Base-by-base conservation (phyloP, 2,797 vertebrate species). In the Molossus molossus region DNA sequence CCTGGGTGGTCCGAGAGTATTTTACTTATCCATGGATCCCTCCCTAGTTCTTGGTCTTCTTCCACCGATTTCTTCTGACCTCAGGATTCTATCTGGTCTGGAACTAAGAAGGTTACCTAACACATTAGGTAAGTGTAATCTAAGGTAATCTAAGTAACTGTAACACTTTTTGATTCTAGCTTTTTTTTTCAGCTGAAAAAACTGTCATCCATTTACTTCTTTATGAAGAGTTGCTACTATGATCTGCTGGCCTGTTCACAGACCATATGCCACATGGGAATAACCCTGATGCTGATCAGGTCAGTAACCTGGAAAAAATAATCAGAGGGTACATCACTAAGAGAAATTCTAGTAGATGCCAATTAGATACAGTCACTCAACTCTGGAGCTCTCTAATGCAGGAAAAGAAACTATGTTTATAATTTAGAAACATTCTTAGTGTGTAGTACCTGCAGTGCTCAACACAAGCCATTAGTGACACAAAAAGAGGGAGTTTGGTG, bases 151-250 rank as follows among this genome's bases (percentile, higher is more conserved):
- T 70, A 84, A 33, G 40, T 87, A 64, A 88, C 76, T 69, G n/a
- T 79, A 33, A 89, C 45, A 29, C 7, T 94, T 90, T 94, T 90
- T 33, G 67, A 87, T 45, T 94, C 55, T 70, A 92, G 69, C 40
- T 77, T 62, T 53, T 83, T 69, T 90, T 85, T 75, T 14, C 73
- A 95, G 50, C 79, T 94, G 75, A 85, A 82, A 89, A 94, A 80
- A 40, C 45, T n/a, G 53, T 45, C 90, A 80, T 89, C 65, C 23
- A 48, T 72, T 83, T 79, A 29, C 40, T 62, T 89, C 40, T 89
- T 60, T 69, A 2, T 60, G 60, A 77, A 72, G 50, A 10, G 37
- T 45, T 67, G 29, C 76, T 75, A 9, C 76, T 75, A 9, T 45
- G 69, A 67, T 93, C 2, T 40, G 10, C 53, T 62, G 69, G 37